Evolutionary conservation across 2,797 vertebrate species (phyloP), one percentile per base, ranked within the genome.

Genomic region (Cygnus olor): DNA sequence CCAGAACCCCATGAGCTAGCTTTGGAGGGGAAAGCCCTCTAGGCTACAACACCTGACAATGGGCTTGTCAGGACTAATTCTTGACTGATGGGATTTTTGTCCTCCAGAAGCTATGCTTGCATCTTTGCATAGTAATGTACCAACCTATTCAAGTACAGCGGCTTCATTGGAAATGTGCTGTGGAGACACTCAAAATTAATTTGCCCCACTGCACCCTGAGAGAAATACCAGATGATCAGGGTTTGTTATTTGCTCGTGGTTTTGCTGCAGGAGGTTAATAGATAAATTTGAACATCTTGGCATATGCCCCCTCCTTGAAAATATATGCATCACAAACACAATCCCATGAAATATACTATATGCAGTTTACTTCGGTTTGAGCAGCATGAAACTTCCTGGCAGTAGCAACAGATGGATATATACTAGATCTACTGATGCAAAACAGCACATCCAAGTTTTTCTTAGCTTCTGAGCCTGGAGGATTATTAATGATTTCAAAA

Each of bases 141-240:
- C 24, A 53, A 49, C 40, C 88, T 70, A n/a, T 21, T 85, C 38
- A 58, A 9, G 47, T 79, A 63, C 13, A 71, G 72, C 0, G 0
- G 44, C 58, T 79, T 74, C 2, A 2, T 47, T 42, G 58, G 42
- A 81, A 73, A 69, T 20, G 70, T 2, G 2, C 45, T 47, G 44
- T 5, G 60, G 18, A 80, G 60, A 57, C 47, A 54, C 25, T 24
- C 36, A 25, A 79, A 91, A 76, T 64, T 79, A 85, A 80, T 82
- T 88, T 89, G 34, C 45, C 40, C 53, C 68, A 45, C 22, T 80
- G 72, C 53, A 68, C 53, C 30, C 74, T 82, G 68, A 88, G 57
- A 94, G 91, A 90, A 93, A 92, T 36, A 54, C 19, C 49, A 82
- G 78, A 74, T 66, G 71, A 92, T 85, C 36, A 89, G 77, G 20